Evolutionary conservation across 2,888 invertebrate genomes (phyloP).

Genomic region (Ctena decussata): DNA sequence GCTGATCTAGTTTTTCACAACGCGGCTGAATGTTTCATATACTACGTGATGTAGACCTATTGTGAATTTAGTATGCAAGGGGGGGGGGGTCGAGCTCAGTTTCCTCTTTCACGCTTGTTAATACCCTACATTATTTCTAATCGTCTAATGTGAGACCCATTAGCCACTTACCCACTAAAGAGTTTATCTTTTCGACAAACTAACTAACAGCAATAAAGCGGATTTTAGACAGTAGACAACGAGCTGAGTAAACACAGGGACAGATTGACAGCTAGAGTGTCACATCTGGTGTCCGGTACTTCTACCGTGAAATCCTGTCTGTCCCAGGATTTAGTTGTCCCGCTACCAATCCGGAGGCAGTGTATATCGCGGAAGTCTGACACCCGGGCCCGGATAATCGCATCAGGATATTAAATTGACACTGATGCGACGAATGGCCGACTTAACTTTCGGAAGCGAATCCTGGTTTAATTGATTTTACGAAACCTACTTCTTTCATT

Average conservation of each 20-base stretch:
- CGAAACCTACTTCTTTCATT: no score
- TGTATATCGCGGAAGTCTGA: not conserved
- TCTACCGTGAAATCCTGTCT: not conserved
- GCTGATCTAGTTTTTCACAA: no score
- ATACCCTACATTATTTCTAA: no score
- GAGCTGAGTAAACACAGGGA: not conserved
- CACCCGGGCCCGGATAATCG: not conserved
- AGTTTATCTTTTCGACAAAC: not conserved
- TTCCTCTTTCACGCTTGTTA: no score
- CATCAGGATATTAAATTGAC: not conserved
- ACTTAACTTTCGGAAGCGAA: not conserved
- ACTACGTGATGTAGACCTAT: no score
- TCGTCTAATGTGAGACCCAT: no score
- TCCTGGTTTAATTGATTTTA: no score
- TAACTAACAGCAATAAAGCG: not conserved
- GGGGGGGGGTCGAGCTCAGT: no score
- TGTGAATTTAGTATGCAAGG: no score
- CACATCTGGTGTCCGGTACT: not conserved
- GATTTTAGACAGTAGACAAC: constrained; percentile 6
- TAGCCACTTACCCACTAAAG: not conserved
- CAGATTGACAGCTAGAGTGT: constrained; percentile 1
- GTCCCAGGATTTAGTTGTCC: not conserved
- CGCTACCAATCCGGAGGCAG: not conserved
- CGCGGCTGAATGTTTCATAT: no score
- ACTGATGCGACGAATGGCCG: not conserved